These are phyloP conservation scores for Columbina picui DNA, from an alignment of 2,113 vertebrate genomes.

Conservation along the genomic window DNA sequence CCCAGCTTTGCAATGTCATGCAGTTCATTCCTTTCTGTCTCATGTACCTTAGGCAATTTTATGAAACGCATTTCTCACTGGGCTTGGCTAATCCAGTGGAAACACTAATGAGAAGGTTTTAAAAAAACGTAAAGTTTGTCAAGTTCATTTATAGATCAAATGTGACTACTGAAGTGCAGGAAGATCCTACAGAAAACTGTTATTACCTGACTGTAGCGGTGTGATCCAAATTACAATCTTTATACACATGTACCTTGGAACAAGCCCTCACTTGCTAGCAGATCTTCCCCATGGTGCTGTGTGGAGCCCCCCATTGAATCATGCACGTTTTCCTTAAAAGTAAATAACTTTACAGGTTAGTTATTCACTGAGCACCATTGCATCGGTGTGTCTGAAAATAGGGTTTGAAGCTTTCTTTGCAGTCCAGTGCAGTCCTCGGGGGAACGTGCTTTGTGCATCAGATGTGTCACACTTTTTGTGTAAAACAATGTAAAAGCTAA, in stretches of 20 bases:
- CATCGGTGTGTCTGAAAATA: background rate
- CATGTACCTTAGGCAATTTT: background rate
- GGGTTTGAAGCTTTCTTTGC: background rate
- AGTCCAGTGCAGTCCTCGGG: background rate
- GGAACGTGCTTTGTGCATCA: background rate
- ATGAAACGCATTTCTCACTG: background rate
- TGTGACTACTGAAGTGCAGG: background rate
- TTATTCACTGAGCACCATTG: background rate
- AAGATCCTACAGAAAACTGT: background rate
- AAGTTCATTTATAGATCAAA: background rate
- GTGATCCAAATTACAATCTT: background rate
- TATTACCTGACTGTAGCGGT: background rate
- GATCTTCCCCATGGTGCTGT: background rate
- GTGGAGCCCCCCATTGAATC: background rate
- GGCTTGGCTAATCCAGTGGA: background rate
- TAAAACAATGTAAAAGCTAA: background rate
- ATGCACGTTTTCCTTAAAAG: background rate
- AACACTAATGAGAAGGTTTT: background rate
- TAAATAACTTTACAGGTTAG: background rate
- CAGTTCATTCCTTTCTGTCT: background rate
- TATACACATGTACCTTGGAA: background rate
- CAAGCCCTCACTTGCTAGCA: background rate
- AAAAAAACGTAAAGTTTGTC: background rate
- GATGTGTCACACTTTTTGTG: background rate
- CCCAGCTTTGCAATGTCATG: background rate